Percentiles rank a stretch among this genome's conserved stretches.
Evolutionary conservation across 2,888 invertebrate genomes (phyloP).

Genomic region (Drosophila nr. medialis): DNA sequence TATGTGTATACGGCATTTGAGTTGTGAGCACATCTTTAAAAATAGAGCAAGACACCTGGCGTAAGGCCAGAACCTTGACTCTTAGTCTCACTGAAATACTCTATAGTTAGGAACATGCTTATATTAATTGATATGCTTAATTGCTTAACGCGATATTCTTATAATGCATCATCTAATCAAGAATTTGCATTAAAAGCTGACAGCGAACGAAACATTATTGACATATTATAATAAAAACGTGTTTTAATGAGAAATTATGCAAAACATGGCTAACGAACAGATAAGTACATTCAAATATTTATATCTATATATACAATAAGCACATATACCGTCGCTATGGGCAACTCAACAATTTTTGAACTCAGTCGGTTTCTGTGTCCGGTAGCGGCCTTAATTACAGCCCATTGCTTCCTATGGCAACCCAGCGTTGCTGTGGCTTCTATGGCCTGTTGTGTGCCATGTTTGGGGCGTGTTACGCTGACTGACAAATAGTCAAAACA

Average conservation of each 20-base stretch:
- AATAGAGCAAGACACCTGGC: slow-evolving; percentile 71
- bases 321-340: slow-evolving; percentile 25
- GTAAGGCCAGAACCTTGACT: slow-evolving; percentile 33
- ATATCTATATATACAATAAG: background rate
- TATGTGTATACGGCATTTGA: background rate
- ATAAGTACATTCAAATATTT: background rate
- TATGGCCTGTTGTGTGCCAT: slow-evolving; percentile 35
- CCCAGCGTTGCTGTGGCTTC: slow-evolving; percentile 17
- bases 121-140: slow-evolving; percentile 70
- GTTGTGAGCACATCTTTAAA: slow-evolving; percentile 78
- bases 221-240: slow-evolving; percentile 77
- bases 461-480: slow-evolving; percentile 64
- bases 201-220: slow-evolving; percentile 62
- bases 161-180: slow-evolving; percentile 58
- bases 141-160: slow-evolving; percentile 12
- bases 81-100: slow-evolving; percentile 17
- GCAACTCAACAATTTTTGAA: slow-evolving; percentile 40
- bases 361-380: slow-evolving; percentile 53
- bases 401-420: slow-evolving; percentile 44
- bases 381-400: slow-evolving; percentile 78
- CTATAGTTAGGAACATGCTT: slow-evolving; percentile 61
- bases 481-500: slow-evolving; percentile 76
- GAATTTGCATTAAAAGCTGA: slow-evolving; percentile 68
- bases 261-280: slow-evolving; percentile 43
- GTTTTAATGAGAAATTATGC: slow-evolving; percentile 80